These are phyloP conservation scores for Suncus etruscus DNA, from an alignment of 2,113 vertebrate species.

Conservation along the genomic window DNA sequence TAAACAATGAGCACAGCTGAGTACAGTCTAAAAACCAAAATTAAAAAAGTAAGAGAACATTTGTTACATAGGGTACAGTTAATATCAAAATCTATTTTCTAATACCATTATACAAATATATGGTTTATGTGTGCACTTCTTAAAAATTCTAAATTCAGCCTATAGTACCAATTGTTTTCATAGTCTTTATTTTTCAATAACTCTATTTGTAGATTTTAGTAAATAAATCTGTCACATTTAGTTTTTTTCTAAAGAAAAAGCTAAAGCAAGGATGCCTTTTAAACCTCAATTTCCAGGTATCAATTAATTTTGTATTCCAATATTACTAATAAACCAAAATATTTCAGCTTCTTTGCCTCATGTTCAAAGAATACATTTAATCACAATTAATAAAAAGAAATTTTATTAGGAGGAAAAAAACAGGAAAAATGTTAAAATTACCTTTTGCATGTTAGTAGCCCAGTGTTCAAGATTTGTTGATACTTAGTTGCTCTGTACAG, in stretches of 20 bases:
- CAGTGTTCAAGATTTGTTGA: not conserved
- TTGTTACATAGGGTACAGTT: not conserved
- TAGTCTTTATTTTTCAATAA: not conserved
- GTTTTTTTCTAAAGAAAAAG: constrained; percentile 11
- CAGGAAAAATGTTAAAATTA: constrained; percentile 1
- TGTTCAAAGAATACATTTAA: not conserved
- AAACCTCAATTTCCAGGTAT: not conserved
- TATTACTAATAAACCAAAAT: not conserved
- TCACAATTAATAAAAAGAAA: not conserved
- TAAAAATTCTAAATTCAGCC: constrained; percentile 13
- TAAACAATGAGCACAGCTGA: too few species aligned
- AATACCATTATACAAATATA: not conserved
- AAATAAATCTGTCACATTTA: not conserved
- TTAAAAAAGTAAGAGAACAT: too few species aligned
- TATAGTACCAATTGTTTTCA: constrained; percentile 8
- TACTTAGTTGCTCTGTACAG: not conserved
- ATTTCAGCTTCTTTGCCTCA: not conserved
- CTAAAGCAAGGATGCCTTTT: not conserved
- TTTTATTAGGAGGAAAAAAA: not conserved
- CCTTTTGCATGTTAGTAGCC: not conserved
- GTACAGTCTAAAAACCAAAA: too few species aligned
- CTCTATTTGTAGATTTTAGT: not conserved
- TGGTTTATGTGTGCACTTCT: not conserved
- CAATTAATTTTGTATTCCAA: not conserved
- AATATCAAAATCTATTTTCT: not conserved